These are phyloP conservation scores for Paraescarpia echinospica DNA, from an alignment of 1,140 invertebrate species.

Conservation along the genomic window DNA sequence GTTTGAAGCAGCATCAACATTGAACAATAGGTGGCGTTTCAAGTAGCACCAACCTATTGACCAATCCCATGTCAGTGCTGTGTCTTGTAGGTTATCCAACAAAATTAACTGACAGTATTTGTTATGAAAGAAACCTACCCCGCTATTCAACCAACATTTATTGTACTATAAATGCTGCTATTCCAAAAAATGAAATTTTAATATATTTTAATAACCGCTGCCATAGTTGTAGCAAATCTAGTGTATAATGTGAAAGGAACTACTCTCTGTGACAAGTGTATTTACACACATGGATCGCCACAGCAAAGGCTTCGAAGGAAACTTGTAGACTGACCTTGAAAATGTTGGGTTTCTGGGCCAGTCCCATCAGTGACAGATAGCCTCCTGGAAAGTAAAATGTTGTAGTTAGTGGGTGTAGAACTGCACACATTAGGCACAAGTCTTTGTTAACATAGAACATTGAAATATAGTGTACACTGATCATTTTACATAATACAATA, in stretches of 20 bases:
- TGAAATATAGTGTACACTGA: background rate
- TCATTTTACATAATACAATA: background rate
- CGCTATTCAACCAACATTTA: background rate
- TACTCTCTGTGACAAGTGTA: background rate
- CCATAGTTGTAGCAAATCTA: too few species aligned
- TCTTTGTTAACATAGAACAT: background rate
- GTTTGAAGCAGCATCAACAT: too few species aligned
- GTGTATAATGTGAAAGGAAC: conserved; percentile 6
- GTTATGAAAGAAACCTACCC: background rate
- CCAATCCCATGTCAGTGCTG: background rate
- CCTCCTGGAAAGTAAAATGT: conserved; percentile 52
- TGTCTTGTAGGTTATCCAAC: background rate
- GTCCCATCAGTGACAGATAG: conserved; percentile 62
- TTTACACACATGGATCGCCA: too few species aligned
- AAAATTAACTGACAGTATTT: background rate
- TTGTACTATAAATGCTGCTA: background rate
- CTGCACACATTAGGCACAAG: background rate
- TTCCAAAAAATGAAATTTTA: conserved; percentile 15
- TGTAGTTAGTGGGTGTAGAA: conserved; percentile 18
- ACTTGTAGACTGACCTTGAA: conserved; percentile 57
- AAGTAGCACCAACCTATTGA: background rate
- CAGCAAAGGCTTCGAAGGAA: too few species aligned
- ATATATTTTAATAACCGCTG: conserved; percentile 11
- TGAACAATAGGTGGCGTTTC: background rate
- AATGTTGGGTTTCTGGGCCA: conserved; percentile 60